Conservation (phyloP, 1,140 invertebrate species). For the Magallana gigas region DNA sequence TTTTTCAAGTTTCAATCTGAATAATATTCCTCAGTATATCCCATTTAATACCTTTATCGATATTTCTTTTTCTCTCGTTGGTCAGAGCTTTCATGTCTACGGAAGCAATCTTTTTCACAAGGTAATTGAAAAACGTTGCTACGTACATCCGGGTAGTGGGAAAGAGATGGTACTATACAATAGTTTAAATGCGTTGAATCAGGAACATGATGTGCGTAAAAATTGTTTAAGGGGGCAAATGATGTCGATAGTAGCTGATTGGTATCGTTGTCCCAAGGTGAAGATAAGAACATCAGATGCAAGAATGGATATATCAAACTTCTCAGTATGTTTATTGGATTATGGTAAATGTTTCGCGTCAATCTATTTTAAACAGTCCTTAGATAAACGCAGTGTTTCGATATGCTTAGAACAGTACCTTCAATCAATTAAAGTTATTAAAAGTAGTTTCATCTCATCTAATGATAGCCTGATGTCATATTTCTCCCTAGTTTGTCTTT, state of each 20-base stretch:
- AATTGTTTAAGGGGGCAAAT: neutral
- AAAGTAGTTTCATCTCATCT: neutral
- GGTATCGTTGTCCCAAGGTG: constrained; percentile 12
- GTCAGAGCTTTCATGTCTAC: neutral
- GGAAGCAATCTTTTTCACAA: neutral
- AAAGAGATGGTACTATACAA: neutral
- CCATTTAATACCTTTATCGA: neutral
- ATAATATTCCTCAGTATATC: neutral
- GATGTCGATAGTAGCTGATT: neutral
- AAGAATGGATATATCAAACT: neutral
- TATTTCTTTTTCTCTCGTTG: neutral
- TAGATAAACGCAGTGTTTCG: neutral
- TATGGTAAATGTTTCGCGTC: neutral
- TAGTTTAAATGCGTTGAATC: no score
- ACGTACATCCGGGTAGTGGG: neutral
- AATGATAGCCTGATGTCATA: neutral
- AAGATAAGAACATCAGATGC: neutral
- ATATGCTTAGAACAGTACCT: constrained; percentile 9
- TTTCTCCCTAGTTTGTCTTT: neutral
- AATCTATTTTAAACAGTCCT: neutral
- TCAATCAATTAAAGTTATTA: neutral
- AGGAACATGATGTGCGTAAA: no score
- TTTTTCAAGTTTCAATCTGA: neutral
- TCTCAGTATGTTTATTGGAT: neutral
- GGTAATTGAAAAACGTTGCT: neutral